Percentiles rank a stretch among this genome's conserved stretches.
Conservation (phyloP, 2,113 vertebrate genomes). For the Mionectes macconnelli region DNA sequence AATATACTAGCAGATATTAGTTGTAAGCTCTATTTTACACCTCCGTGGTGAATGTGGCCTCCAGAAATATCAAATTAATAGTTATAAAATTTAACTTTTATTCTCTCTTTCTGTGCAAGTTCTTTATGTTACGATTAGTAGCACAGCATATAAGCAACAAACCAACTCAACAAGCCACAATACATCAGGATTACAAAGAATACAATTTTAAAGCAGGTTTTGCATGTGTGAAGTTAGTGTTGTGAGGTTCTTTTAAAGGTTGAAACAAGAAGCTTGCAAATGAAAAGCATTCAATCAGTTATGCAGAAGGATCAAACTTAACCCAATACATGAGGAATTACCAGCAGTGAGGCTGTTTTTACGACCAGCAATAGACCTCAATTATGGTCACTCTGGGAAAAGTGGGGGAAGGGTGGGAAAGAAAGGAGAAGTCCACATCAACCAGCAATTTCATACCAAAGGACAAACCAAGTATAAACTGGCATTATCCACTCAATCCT, state of each 20-base stretch:
- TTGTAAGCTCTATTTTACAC: not conserved
- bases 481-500: constrained; percentile 44
- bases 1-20: not conserved
- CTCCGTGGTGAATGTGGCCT: not conserved
- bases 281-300: not conserved
- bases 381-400: not conserved
- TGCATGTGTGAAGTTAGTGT: not conserved
- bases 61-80: not conserved
- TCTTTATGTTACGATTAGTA: not conserved
- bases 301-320: not conserved
- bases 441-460: constrained; percentile 6
- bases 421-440: not conserved
- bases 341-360: not conserved
- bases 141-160: not conserved
- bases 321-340: not conserved
- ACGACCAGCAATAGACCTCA: not conserved
- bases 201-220: not conserved
- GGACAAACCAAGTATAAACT: constrained; percentile 41
- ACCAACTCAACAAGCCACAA: not conserved
- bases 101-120: not conserved
- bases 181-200: not conserved
- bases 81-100: not conserved
- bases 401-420: constrained; percentile 54
- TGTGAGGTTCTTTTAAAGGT: not conserved
- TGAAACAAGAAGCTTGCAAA: not conserved